Evolutionary conservation across 2,113 vertebrate species (phyloP).

Genomic region (Trachemys scripta): DNA sequence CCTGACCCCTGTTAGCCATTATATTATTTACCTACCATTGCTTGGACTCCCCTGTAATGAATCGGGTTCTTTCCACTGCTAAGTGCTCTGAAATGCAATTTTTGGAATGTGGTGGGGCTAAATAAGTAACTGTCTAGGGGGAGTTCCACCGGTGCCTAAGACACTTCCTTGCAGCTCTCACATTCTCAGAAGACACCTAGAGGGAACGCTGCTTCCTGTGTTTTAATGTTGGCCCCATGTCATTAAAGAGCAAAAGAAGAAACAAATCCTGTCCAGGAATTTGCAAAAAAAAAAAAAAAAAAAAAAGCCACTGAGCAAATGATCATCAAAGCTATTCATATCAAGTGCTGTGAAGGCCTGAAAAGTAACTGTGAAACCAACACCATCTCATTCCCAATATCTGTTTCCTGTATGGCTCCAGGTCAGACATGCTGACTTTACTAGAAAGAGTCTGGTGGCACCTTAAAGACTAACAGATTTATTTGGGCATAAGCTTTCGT

Average conservation of each 20-base stretch:
- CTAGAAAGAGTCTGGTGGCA: too few relatives aligned
- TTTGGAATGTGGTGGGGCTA: not conserved
- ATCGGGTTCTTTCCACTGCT: not conserved
- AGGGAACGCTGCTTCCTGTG: not conserved
- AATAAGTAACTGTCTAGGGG: too few relatives aligned
- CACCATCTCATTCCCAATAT: not conserved
- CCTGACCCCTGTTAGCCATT: too few relatives aligned
- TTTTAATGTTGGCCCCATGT: not conserved
- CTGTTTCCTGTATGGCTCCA: not conserved
- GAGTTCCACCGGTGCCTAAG: not conserved
- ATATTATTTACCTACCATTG: too few relatives aligned
- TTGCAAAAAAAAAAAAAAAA: not conserved
- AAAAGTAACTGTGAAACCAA: not conserved
- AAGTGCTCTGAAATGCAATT: rapidly evolving
- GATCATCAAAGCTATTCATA: not conserved
- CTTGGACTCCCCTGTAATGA: not conserved
- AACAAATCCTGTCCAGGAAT: not conserved
- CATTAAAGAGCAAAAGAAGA: not conserved
- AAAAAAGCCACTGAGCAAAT: not conserved
- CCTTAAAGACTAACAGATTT: too few relatives aligned
- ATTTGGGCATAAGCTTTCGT: too few relatives aligned
- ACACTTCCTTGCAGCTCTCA: not conserved
- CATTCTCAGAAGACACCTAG: not conserved
- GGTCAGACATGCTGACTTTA: not conserved
- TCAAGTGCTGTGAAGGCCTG: not conserved